Conservation (phyloP, 2,797 vertebrate genomes). For the Thaleichthys pacificus region DNA sequence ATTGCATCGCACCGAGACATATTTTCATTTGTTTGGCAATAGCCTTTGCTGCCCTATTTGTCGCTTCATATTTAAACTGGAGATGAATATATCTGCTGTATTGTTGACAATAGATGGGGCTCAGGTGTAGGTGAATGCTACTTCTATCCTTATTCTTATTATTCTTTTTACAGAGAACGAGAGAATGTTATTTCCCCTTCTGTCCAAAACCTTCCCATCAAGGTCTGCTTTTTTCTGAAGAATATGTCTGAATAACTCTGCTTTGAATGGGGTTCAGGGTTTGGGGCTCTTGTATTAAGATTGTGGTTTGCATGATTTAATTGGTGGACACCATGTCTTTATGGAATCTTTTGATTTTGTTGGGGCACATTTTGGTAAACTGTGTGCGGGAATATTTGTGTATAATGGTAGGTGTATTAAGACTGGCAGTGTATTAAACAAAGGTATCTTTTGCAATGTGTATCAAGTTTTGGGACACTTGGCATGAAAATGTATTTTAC, state of each 20-base stretch:
- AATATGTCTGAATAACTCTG: constrained; percentile 9
- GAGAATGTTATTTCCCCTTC: neutral
- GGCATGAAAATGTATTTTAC: too few species aligned
- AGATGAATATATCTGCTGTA: neutral
- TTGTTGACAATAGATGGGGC: neutral
- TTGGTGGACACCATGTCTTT: neutral
- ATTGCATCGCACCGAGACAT: too few species aligned
- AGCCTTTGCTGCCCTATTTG: neutral
- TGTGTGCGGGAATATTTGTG: too few species aligned
- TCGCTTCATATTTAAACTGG: neutral
- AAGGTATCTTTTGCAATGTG: neutral
- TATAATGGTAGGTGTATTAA: too few species aligned
- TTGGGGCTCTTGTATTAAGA: neutral
- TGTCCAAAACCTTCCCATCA: constrained; percentile 27
- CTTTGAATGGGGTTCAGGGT: neutral
- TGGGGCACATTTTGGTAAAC: neutral
- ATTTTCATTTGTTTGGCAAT: neutral
- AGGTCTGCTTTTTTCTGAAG: constrained; percentile 25
- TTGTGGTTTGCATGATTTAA: neutral
- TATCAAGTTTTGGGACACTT: too few species aligned
- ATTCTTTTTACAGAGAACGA: neutral
- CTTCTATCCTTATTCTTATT: neutral
- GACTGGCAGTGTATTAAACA: neutral
- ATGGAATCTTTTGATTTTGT: neutral
- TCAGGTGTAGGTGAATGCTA: constrained; percentile 6